Base-by-base conservation (phyloP, 2,797 vertebrate genomes). In the Thaleichthys pacificus region DNA sequence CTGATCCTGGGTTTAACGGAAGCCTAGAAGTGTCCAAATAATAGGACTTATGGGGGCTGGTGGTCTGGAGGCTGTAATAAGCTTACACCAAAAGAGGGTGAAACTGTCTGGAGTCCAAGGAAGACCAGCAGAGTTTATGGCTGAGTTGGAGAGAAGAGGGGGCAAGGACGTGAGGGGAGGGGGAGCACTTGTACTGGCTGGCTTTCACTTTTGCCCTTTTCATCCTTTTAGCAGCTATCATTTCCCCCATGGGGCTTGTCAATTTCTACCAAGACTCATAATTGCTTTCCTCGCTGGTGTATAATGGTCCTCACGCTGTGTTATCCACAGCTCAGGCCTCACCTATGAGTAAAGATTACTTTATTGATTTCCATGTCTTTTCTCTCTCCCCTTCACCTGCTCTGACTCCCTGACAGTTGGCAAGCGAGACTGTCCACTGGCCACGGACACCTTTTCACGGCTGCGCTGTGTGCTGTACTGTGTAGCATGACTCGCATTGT, bases 261-360 rank as follows among this genome's bases (percentile, higher is more conserved):
- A 32, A 42, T 57, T 56, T 60, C 38, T 68, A 24, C 56, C 54
- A 32, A 28, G 63, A 54, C 63, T 66, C 63, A 72, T 72, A 66
- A 66, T 60, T 64, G 62, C 58, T 73, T 73, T 68, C n/a, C 56
- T 66, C n/a, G 19, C 60, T 61, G 14, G 57, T 60, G 60, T 62
- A 68, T 73, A 68, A 73, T 61, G 47, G 42, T 21, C 58, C 58
- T n/a, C 32, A 68, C 8, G 63, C 72, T 68, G 57, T 65, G 65
- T 68, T 51, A 68, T 73, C 58, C 19, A 15, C 21, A 51, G 19
- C 56, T 47, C 61, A 19, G 49, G 35, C 67, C 21, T 24, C 21
- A 28, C 35, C 71, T 47, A 73, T 68, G 65, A 68, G 22, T 22
- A 63, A 73, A 73, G 38, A 73, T 73, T 24, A 73, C 67, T 68